Conservation (phyloP, 53 echinoderm and acorn worm genomes). For the Arbacia lixula region DNA sequence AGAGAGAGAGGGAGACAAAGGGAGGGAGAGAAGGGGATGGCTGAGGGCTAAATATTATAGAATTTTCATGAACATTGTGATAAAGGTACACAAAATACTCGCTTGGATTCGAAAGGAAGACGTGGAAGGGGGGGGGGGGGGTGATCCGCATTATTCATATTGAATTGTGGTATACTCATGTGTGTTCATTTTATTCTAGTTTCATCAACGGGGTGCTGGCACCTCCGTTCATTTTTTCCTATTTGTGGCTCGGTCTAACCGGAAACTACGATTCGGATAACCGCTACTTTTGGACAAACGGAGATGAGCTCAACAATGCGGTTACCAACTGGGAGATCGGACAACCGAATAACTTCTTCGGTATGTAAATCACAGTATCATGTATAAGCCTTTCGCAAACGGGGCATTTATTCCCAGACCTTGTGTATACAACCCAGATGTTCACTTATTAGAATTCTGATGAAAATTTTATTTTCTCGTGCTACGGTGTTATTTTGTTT, state of each 20-base stretch:
- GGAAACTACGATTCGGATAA: constrained; percentile 7
- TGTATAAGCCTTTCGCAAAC: background rate
- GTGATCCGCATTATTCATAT: too few relatives aligned
- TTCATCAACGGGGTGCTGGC: constrained; percentile 39
- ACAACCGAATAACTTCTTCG: constrained; percentile 24
- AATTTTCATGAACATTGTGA: too few relatives aligned
- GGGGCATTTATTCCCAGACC: background rate
- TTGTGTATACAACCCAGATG: background rate
- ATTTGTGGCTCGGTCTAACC: constrained; percentile 55
- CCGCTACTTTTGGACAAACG: constrained; percentile 36
- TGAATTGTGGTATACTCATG: too few relatives aligned
- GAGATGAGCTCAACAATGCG: background rate
- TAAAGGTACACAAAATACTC: too few relatives aligned
- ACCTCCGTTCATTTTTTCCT: constrained; percentile 24
- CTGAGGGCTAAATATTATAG: too few relatives aligned
- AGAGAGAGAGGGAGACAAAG: too few relatives aligned
- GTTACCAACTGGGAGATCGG: constrained; percentile 12
- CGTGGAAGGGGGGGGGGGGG: too few relatives aligned
- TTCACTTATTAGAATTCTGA: background rate
- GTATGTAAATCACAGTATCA: background rate
- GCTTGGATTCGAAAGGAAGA: too few relatives aligned
- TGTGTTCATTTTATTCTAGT: background rate
- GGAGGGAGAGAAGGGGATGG: too few relatives aligned
- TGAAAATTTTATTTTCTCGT: too few relatives aligned
- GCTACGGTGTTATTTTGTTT: too few relatives aligned